Base-by-base conservation (phyloP, 1,140 invertebrate genomes). In the Anoplophora glabripennis region DNA sequence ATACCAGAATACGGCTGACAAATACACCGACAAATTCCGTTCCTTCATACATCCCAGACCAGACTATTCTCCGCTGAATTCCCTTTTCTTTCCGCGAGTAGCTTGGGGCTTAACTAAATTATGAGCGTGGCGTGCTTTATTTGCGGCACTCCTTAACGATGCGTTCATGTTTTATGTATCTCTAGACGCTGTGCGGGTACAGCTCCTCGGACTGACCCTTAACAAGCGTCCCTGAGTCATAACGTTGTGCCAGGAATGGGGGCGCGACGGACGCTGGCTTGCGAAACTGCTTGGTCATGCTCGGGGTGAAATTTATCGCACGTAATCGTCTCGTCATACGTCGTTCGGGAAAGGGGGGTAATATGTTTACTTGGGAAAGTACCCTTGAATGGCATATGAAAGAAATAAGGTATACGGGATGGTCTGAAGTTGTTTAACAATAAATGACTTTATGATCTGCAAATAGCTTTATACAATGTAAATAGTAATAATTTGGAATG, bases 101-200 rank as follows among this genome's bases (percentile, higher is more conserved):
- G 10, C 45, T 45, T 55, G 44, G 52, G 45, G 44, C 59, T 44
- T 61, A 61, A 57, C 59, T 61, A 57, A 61, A 61, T 61, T 61
- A 61, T 57, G 54, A 61, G 36, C 33, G 54, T 46, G 52, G 46
- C 41, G 53, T 51, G 59, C 48, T 61, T 61, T 61, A 61, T 61
- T 59, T 57, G 59, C 59, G 59, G 59, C 53, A 35, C 48, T 52
- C 59, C 54, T 61, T 61, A 61, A 61, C 59, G 59, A 61, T 61
- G 47, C 59, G 53, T 61, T 61, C 59, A 61, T 61, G 59, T 61
- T 61, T 61, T 61, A 61, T 61, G 59, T 61, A 61, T 57, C 59
- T 57, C 54, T 45, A 48, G 53, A 61, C 53, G 59, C 44, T 41
- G n/a, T 44, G 37, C 11, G 42, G 48, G n/a, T n/a, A 17, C 38